phyloP scores from a whole-genome alignment of 2,888 invertebrate genomes.

The Polydrusus pterygomalis region DNA sequence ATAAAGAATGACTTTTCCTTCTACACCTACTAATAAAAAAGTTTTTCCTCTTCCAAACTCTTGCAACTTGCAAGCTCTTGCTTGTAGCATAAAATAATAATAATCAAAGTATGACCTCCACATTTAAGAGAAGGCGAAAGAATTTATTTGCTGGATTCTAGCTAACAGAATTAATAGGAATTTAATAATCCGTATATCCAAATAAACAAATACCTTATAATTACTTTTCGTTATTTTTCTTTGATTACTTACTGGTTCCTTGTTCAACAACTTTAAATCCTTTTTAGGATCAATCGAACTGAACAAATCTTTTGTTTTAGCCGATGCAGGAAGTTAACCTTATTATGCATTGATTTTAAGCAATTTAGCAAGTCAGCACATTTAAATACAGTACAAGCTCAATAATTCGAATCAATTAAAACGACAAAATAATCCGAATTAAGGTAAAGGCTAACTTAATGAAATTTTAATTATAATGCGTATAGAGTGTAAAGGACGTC shows the following conservation, averaged over 20 bases:
- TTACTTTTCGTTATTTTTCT: background rate
- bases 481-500: too few species aligned
- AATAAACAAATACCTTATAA: background rate
- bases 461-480: too few species aligned
- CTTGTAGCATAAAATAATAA: too few species aligned
- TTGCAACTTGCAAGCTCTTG: too few species aligned
- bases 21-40: too few species aligned
- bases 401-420: background rate
- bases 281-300: background rate
- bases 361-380: background rate
- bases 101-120: background rate
- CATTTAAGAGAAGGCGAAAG: background rate
- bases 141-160: background rate
- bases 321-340: slow-evolving; percentile 11
- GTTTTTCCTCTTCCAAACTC: too few species aligned
- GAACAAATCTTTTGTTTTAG: slow-evolving; percentile 16
- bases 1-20: too few species aligned
- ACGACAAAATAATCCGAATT: too few species aligned
- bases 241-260: background rate
- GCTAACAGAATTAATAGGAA: background rate
- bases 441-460: too few species aligned
- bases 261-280: background rate
- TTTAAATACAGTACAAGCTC: background rate
- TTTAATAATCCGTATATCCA: background rate
- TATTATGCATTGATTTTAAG: background rate